Evolutionary conservation across 2,797 vertebrate genomes (phyloP).

Genomic region (Pyrocephalus nanus): DNA sequence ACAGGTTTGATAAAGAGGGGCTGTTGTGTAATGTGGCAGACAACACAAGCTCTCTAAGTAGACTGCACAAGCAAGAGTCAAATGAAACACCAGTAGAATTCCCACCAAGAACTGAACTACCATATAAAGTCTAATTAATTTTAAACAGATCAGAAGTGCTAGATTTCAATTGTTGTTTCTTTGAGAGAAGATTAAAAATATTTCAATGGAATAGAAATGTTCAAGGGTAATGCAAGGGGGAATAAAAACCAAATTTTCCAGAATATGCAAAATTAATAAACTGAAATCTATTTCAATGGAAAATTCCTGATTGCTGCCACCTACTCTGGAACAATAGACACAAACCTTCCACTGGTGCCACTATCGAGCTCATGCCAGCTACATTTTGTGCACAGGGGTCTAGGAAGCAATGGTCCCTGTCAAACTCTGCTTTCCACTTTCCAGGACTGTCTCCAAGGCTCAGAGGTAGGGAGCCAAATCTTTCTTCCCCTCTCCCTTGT

Average conservation of each 20-base stretch:
- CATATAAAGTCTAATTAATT: background rate
- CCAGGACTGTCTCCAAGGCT: background rate
- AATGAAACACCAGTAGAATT: background rate
- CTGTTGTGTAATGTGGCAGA: background rate
- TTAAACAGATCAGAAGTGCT: background rate
- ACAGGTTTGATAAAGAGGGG: background rate
- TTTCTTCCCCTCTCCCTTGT: background rate
- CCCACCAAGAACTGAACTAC: background rate
- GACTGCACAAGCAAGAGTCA: background rate
- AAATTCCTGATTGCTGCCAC: background rate
- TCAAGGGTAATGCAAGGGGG: background rate
- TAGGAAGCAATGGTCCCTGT: background rate
- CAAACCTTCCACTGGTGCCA: background rate
- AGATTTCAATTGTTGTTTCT: background rate
- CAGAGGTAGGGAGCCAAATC: background rate
- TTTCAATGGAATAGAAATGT: background rate
- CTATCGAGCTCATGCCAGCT: background rate
- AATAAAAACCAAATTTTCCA: conserved; percentile 13
- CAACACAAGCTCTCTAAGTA: background rate
- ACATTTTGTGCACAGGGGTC: background rate
- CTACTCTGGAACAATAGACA: background rate
- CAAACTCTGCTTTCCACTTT: background rate
- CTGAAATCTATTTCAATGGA: background rate
- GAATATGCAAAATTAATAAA: conserved; percentile 14
- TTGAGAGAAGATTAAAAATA: conserved; percentile 18